phyloP scores from a whole-genome alignment of 2,888 invertebrate genomes.

The Caenorhabditis sinica region DNA sequence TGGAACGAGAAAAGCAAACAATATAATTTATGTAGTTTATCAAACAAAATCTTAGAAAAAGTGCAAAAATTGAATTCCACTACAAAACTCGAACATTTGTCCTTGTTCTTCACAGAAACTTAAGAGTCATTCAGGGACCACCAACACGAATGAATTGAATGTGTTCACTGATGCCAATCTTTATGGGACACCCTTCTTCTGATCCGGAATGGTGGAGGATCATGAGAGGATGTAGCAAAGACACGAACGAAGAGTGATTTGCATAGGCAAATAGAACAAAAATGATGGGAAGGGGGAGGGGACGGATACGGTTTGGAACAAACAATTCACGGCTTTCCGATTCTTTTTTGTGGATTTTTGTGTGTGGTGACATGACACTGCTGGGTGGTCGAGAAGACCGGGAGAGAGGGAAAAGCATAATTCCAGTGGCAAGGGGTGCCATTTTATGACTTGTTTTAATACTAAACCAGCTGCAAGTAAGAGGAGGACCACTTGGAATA shows the following conservation, averaged over 20 bases:
- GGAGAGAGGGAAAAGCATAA: slow-evolving; percentile 25
- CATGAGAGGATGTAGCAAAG: slow-evolving; percentile 50
- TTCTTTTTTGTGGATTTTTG: slow-evolving; percentile 26
- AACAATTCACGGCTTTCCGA: slow-evolving; percentile 42
- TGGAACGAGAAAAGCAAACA: neutral
- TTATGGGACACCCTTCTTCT: slow-evolving; percentile 41
- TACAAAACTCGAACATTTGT: neutral
- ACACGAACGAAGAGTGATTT: slow-evolving; percentile 53
- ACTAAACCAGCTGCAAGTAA: slow-evolving; percentile 43
- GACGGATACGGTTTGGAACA: slow-evolving; percentile 58
- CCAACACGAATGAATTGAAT: slow-evolving; percentile 1
- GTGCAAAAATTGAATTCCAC: neutral
- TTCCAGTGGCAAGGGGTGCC: slow-evolving; percentile 37
- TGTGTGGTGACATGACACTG: slow-evolving; percentile 3
- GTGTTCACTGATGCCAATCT: slow-evolving; percentile 61
- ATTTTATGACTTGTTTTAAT: slow-evolving; percentile 54
- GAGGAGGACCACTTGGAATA: slow-evolving; percentile 3
- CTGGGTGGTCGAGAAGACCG: slow-evolving; percentile 1
- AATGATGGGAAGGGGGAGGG: neutral
- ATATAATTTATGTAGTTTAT: too few relatives aligned
- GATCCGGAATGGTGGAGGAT: slow-evolving; percentile 35
- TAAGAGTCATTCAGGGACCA: slow-evolving; percentile 60
- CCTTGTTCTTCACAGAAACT: slow-evolving; percentile 10
- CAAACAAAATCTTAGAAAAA: neutral
- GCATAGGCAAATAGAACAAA: slow-evolving; percentile 56